A percentile compares a stretch with the other conserved stretches of the same genome.
phyloP scores from a whole-genome alignment of 2,888 invertebrate species.

The Rhyacophila evoluta region DNA sequence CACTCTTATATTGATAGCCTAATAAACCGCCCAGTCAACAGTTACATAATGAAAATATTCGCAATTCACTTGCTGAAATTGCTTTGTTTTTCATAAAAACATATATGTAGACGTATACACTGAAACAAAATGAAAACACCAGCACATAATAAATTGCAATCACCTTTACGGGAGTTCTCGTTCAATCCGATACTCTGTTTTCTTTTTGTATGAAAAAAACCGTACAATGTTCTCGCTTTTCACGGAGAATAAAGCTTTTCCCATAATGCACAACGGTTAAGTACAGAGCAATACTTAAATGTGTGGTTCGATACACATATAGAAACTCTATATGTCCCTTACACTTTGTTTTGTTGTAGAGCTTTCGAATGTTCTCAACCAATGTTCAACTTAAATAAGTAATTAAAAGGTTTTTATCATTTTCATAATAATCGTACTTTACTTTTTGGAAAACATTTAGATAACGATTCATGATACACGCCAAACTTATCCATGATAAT shows the following conservation, averaged over 20 bases:
- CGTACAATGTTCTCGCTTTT: conserved; percentile 47
- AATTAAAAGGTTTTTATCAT: too few relatives aligned
- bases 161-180: conserved; percentile 39
- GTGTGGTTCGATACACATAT: background rate
- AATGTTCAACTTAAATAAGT: too few relatives aligned
- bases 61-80: background rate
- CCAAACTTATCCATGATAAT: too few relatives aligned
- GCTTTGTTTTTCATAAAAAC: conserved; percentile 1
- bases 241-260: conserved; percentile 49
- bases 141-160: conserved; percentile 45
- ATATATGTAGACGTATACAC: background rate
- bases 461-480: too few relatives aligned
- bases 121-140: conserved; percentile 27
- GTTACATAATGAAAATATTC: background rate
- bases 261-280: conserved; percentile 49
- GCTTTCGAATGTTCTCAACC: background rate
- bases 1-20: background rate
- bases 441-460: too few relatives aligned
- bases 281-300: conserved; percentile 43
- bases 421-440: too few relatives aligned
- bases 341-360: background rate
- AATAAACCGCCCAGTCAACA: background rate
- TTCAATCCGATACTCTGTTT: conserved; percentile 45
- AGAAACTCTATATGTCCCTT: background rate
- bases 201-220: conserved; percentile 39